These are phyloP conservation scores for Dryobates pubescens DNA, from an alignment of 2,797 vertebrate genomes.

Conservation along the genomic window DNA sequence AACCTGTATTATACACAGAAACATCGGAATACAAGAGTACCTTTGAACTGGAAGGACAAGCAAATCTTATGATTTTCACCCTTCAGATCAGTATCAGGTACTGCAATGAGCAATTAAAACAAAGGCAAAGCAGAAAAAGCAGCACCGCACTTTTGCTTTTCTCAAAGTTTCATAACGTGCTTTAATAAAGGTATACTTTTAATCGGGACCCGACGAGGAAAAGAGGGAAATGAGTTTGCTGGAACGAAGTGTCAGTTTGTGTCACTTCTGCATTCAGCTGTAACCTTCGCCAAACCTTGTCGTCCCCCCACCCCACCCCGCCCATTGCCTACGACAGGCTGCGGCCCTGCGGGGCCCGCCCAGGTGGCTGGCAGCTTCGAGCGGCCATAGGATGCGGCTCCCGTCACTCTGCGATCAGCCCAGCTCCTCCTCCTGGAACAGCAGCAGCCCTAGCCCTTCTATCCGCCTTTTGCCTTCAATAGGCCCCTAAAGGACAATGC, in stretches of 20 bases:
- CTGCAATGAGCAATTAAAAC: constrained; percentile 48
- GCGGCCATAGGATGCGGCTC: constrained; percentile 55
- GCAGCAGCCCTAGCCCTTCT: constrained; percentile 15
- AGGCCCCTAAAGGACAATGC: constrained; percentile 74
- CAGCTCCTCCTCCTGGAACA: constrained; percentile 50
- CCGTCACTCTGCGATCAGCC: constrained; percentile 47
- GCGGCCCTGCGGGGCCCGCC: constrained; percentile 47
- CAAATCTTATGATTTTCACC: neutral
- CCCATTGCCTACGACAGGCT: constrained; percentile 33
- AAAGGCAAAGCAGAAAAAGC: neutral
- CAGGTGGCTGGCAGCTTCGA: neutral
- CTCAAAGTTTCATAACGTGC: neutral
- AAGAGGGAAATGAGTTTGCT: neutral
- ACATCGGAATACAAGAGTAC: neutral
- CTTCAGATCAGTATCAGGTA: constrained; percentile 25
- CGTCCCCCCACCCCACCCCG: neutral
- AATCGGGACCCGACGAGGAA: neutral
- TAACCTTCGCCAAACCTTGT: constrained; percentile 75
- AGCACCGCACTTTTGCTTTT: neutral
- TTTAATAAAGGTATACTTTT: neutral
- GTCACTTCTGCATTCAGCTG: constrained; percentile 55
- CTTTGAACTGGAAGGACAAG: neutral
- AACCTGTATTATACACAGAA: neutral
- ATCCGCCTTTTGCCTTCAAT: constrained; percentile 37
- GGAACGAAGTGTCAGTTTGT: constrained; percentile 4